Evolutionary conservation across 2,888 invertebrate genomes (phyloP).

Genomic region (Artemia sp.): DNA sequence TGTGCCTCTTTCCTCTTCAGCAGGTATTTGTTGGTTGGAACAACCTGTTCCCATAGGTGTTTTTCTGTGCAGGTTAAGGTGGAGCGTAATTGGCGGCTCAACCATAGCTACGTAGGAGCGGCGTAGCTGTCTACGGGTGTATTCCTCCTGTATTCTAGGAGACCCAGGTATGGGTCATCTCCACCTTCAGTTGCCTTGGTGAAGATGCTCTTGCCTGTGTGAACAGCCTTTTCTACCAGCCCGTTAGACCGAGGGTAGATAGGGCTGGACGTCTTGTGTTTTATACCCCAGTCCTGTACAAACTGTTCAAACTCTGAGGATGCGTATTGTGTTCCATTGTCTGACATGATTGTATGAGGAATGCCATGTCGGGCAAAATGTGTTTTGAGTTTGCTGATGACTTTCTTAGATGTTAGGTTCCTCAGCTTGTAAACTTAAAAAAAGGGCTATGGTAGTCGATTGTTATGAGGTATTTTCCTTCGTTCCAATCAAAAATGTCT

Average conservation of each 20-base stretch:
- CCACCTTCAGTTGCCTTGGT: not conserved
- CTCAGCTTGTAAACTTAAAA: not conserved
- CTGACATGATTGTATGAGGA: not conserved
- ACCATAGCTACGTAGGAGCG: too few species aligned
- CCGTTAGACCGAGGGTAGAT: not conserved
- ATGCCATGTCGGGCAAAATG: not conserved
- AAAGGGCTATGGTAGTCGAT: not conserved
- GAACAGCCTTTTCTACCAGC: constrained; percentile 4
- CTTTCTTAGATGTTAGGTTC: not conserved
- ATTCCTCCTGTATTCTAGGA: too few species aligned
- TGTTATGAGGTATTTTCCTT: too few species aligned
- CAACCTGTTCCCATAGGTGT: not conserved
- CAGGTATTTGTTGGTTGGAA: not conserved
- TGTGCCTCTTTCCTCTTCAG: not conserved
- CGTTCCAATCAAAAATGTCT: too few species aligned
- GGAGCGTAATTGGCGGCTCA: too few species aligned
- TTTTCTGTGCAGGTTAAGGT: not conserved
- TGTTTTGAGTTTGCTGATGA: not conserved
- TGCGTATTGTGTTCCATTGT: not conserved
- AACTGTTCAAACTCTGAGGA: not conserved
- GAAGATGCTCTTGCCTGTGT: not conserved
- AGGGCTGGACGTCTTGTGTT: not conserved
- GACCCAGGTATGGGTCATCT: too few species aligned
- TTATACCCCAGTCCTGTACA: not conserved
- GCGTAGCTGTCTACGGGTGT: too few species aligned